Evolutionary conservation across 2,797 vertebrate species (phyloP).

Genomic region (Sarcoramphus papa): DNA sequence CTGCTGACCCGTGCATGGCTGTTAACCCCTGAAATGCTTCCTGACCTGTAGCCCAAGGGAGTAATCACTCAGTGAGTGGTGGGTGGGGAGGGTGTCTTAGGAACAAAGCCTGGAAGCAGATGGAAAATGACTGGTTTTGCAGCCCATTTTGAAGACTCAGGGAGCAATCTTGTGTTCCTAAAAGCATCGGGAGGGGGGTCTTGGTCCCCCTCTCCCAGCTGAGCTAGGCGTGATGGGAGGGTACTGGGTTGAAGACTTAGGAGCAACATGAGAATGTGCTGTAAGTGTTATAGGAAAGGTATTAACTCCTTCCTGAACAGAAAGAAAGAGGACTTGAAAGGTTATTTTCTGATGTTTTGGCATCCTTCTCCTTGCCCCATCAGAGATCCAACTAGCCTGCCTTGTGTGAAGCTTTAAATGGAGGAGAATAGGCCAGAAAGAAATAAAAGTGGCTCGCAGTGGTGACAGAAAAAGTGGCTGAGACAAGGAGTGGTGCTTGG

Average conservation of each 20-base stretch:
- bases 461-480: no score
- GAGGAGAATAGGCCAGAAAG: not conserved
- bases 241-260: not conserved
- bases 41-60: not conserved
- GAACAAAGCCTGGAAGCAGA: not conserved
- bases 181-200: not conserved
- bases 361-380: not conserved
- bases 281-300: not conserved
- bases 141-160: not conserved
- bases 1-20: not conserved
- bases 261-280: not conserved
- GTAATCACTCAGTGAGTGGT: not conserved
- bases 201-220: not conserved
- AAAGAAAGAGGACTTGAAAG: not conserved
- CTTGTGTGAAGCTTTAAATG: not conserved
- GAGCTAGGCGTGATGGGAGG: not conserved
- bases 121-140: not conserved
- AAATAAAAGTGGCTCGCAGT: not conserved
- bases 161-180: not conserved
- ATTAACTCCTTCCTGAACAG: not conserved
- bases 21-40: not conserved
- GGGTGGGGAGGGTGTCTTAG: not conserved
- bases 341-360: not conserved
- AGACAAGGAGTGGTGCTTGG: not conserved
- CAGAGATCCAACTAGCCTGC: not conserved